Conservation (phyloP, 2,113 vertebrate species). For the Bos indicus region DNA sequence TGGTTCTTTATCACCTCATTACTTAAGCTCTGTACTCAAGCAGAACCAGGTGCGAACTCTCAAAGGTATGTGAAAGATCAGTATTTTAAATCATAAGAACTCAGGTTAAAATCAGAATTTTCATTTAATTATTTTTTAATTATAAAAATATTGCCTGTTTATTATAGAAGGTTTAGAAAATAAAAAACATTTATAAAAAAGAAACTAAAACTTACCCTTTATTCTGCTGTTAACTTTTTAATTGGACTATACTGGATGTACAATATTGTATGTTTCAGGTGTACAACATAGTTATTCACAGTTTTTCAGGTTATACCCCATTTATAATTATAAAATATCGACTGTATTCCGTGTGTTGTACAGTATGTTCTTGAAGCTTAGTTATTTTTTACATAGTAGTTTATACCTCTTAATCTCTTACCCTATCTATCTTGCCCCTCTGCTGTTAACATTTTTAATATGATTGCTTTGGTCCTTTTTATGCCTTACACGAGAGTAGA, state of each 20-base stretch:
- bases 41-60: conserved; percentile 88
- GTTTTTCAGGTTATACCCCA: neutral
- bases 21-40: conserved; percentile 87
- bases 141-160: neutral
- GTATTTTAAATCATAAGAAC: neutral
- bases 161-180: neutral
- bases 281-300: neutral
- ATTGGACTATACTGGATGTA: neutral
- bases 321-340: neutral
- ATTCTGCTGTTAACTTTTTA: neutral
- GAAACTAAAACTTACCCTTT: neutral
- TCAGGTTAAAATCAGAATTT: neutral
- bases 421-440: neutral
- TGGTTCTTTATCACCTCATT: conserved; percentile 92
- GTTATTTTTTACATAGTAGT: neutral
- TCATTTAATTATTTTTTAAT: neutral
- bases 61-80: conserved; percentile 86
- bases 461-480: neutral
- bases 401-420: neutral
- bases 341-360: neutral
- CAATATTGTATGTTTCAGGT: neutral
- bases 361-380: neutral
- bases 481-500: neutral
- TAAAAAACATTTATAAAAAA: neutral
- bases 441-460: neutral